A percentile compares a stretch with the other conserved stretches of the same genome.
Evolutionary conservation across 2,888 invertebrate species (phyloP).

Genomic region (Drosophila melanocephala): DNA sequence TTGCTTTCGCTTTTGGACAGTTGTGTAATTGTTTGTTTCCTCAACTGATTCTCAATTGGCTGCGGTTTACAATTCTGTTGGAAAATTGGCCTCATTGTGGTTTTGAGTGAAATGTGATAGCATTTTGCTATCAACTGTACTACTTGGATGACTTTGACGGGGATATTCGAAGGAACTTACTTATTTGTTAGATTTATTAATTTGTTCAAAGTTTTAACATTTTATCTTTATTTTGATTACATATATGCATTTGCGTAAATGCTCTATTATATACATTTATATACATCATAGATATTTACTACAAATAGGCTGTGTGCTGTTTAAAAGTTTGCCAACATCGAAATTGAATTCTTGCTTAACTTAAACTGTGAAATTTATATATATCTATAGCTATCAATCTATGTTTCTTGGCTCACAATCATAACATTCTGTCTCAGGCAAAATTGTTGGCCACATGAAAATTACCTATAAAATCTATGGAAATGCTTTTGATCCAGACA

Average conservation of each 20-base stretch:
- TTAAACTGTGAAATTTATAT: background rate
- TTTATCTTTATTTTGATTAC: background rate
- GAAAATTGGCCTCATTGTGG: conserved; percentile 32
- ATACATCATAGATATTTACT: background rate
- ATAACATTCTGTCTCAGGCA: background rate
- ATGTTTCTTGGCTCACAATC: background rate
- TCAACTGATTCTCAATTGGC: conserved; percentile 36
- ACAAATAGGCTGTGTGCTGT: background rate
- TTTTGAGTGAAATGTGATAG: background rate
- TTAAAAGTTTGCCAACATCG: background rate
- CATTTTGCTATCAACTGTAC: conserved; percentile 12
- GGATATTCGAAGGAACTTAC: background rate
- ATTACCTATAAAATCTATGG: conserved; percentile 19
- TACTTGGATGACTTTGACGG: background rate
- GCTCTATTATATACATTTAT: background rate
- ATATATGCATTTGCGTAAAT: background rate
- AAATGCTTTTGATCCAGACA: conserved; percentile 19
- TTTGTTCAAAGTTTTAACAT: background rate
- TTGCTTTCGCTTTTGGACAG: conserved; percentile 52
- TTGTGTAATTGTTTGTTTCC: conserved; percentile 65
- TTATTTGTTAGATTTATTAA: background rate
- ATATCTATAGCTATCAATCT: background rate
- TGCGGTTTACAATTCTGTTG: conserved; percentile 6
- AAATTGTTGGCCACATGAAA: background rate
- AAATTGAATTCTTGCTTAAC: background rate